phyloP scores from a whole-genome alignment of 2,113 vertebrate species.

The Perca schrenkii region DNA sequence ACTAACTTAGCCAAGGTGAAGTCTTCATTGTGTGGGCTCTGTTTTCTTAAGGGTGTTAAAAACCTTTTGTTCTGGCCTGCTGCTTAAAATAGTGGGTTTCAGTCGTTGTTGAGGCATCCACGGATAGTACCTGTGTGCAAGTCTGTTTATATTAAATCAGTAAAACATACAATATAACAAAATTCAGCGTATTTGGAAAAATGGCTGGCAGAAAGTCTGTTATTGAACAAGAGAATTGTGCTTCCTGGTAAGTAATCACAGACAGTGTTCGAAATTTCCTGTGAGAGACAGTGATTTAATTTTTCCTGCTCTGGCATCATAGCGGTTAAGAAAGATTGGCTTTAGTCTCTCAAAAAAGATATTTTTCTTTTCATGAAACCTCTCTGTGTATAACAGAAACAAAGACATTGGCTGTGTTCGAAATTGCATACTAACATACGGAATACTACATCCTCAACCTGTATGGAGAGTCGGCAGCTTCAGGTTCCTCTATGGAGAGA shows the following conservation, averaged over 20 bases:
- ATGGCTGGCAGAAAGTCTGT: not conserved
- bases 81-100: not conserved
- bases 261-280: not conserved
- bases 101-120: not conserved
- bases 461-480: too few species aligned
- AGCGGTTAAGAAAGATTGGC: not conserved
- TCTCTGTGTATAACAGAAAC: not conserved
- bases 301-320: slow-evolving; percentile 19
- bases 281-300: slow-evolving; percentile 8
- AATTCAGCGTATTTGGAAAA: not conserved
- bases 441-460: too few species aligned
- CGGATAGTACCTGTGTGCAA: too few species aligned
- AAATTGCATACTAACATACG: too few species aligned
- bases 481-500: too few species aligned
- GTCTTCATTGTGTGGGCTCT: slow-evolving; percentile 26
- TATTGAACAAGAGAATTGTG: not conserved
- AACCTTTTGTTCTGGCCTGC: not conserved
- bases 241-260: not conserved
- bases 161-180: not conserved
- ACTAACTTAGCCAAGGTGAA: slow-evolving; percentile 28
- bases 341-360: not conserved
- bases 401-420: not conserved
- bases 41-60: not conserved
- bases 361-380: not conserved
- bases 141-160: not conserved